Percentiles rank a stretch among this genome's conserved stretches.
Conservation (phyloP, 1,140 invertebrate genomes). For the Bombus consobrinus region DNA sequence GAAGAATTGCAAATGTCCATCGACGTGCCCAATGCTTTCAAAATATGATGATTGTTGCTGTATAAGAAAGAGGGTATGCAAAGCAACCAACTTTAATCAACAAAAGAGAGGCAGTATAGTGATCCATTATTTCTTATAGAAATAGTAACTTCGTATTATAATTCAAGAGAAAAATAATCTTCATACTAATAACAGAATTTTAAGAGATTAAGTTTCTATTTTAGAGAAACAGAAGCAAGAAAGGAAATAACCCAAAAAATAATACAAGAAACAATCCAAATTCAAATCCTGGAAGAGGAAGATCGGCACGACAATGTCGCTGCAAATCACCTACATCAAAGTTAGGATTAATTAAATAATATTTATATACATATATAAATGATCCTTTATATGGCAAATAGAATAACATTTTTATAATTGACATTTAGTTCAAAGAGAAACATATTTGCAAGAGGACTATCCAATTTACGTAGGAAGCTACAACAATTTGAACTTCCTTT, state of each 20-base stretch:
- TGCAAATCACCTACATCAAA: background rate
- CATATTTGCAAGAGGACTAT: slow-evolving; percentile 16
- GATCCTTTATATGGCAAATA: background rate
- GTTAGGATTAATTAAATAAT: slow-evolving; percentile 20
- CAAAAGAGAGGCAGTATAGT: background rate
- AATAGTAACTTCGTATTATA: background rate
- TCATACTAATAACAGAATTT: background rate
- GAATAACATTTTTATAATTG: background rate
- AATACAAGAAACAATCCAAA: background rate
- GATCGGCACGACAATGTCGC: background rate
- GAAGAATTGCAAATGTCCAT: slow-evolving; percentile 4
- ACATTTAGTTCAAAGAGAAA: background rate
- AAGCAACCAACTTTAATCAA: background rate
- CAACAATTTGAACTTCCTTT: background rate
- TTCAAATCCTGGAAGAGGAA: background rate
- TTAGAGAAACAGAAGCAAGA: background rate
- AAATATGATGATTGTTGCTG: slow-evolving; percentile 28
- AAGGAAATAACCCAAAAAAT: background rate
- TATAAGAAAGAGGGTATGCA: slow-evolving; percentile 9
- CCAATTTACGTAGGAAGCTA: background rate
- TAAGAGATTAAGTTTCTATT: background rate
- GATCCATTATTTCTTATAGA: background rate
- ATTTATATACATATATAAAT: too few relatives aligned
- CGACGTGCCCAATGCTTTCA: slow-evolving; percentile 13
- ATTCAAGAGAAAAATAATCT: background rate